phyloP scores from a whole-genome alignment of 2,113 vertebrate species.

The Amazona vittata region DNA sequence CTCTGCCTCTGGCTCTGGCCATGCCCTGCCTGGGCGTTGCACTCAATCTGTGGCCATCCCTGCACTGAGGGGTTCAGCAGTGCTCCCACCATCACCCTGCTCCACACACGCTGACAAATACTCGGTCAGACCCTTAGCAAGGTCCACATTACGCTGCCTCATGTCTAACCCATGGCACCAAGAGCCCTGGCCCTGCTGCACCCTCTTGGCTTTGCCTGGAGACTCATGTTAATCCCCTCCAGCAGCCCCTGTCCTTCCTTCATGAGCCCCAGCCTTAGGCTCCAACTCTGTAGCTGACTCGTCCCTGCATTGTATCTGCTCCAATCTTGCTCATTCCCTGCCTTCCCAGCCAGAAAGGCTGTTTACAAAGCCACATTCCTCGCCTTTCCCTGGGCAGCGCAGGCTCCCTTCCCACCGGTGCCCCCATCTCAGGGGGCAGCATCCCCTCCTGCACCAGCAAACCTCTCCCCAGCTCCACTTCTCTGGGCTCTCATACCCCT shows the following conservation, averaged over 20 bases:
- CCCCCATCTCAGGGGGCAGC: background rate
- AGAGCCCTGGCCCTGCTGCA: background rate
- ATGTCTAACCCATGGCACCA: fast-evolving
- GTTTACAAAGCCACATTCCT: fast-evolving
- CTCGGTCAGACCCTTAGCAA: fast-evolving
- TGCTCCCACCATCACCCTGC: background rate
- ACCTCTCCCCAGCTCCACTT: background rate
- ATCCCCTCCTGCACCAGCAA: fast-evolving
- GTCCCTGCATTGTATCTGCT: background rate
- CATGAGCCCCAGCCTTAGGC: background rate
- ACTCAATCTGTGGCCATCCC: fast-evolving
- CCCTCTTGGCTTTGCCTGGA: background rate
- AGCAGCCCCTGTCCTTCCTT: background rate
- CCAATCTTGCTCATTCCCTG: background rate
- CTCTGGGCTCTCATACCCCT: background rate
- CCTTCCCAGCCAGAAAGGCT: background rate
- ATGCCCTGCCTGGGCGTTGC: background rate
- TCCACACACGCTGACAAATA: fast-evolving
- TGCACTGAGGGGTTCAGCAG: fast-evolving
- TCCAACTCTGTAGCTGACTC: background rate
- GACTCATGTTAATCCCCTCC: fast-evolving
- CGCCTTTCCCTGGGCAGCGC: too few relatives aligned
- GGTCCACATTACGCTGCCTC: fast-evolving
- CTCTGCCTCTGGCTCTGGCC: background rate
- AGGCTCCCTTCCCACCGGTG: background rate